Base-by-base conservation (phyloP, 2,888 invertebrate genomes). In the Cosmia pyralina region DNA sequence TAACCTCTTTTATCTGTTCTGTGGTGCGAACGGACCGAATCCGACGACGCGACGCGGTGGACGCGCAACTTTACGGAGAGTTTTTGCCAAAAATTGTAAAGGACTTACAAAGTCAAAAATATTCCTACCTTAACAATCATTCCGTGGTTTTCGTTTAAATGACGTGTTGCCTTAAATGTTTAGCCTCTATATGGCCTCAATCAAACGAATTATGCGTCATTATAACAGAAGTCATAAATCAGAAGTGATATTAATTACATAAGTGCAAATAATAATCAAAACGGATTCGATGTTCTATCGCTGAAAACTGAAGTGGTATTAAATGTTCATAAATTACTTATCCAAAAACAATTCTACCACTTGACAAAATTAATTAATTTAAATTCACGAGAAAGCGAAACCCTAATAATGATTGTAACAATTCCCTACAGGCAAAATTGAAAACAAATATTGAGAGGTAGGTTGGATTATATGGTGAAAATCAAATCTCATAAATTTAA, bases 171-270 rank as follows among this genome's bases (percentile, higher is more conserved):
- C 52, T 17, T 22, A 53, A 65, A 22, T 10, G 38, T 38, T 38
- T 6, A 22, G 0, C 11, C 17, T n/a, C 11, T 52, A 10, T 15
- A 5, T 22, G n/a, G 1, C 22, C 28, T 41, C 38, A 38, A n/a
- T 52, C 0, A 53, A 65, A 38, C 38, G 34, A 50, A 64, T n/a
- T 15, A n/a, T 50, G 41, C 13, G 65, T 55, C 41, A 41, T 38
- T 5, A n/a, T n/a, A n/a, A n/a, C n/a, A n/a, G n/a, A n/a, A n/a
- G n/a, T n/a, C 34, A 34, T 60, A 1, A 17, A 66, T 44, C 19
- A 55, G 19, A 41, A 55, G 19, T 55, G 65, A 19, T 41, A 57
- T 44, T 66, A 57, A 41, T 41, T 55, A 55, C 38, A 38, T n/a
- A 52, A 8, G 28, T 5, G 3, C 4, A 57, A 44, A 66, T 19